Evolutionary conservation across 2,888 invertebrate genomes (phyloP).

Genomic region (Eristalis pertinax): DNA sequence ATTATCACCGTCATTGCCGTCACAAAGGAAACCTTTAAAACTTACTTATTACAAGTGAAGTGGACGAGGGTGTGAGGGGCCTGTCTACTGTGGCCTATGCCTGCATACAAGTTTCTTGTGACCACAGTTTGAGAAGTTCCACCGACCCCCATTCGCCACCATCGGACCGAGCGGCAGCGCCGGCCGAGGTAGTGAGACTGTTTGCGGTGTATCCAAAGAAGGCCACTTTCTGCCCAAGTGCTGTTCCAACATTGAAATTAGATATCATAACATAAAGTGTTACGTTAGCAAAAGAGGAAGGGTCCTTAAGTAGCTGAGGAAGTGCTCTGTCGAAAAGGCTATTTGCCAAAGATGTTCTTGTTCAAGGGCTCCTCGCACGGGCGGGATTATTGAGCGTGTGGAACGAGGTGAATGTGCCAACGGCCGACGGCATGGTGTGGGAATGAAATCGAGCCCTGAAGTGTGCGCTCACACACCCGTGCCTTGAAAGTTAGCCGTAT

Average conservation of each 20-base stretch:
- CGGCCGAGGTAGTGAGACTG: neutral
- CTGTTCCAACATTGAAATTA: conserved; percentile 72
- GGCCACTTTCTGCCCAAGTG: conserved; percentile 68
- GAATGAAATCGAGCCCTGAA: conserved; percentile 51
- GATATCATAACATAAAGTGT: conserved; percentile 72
- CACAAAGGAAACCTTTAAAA: conserved; percentile 63
- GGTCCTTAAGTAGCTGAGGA: conserved; percentile 62
- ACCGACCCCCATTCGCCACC: neutral
- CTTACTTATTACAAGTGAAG: conserved; percentile 42
- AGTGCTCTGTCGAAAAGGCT: conserved; percentile 59
- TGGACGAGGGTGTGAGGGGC: neutral
- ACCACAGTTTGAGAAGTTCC: conserved; percentile 38
- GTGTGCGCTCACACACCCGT: conserved; percentile 8
- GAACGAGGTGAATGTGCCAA: neutral
- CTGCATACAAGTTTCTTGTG: conserved; percentile 32
- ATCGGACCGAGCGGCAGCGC: neutral
- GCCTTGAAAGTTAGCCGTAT: conserved; percentile 37
- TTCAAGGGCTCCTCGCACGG: conserved; percentile 40
- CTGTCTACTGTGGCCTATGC: conserved; percentile 9
- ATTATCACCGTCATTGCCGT: conserved; percentile 61
- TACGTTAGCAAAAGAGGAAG: conserved; percentile 57
- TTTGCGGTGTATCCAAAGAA: conserved; percentile 50
- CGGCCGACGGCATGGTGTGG: neutral
- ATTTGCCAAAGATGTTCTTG: conserved; percentile 67
- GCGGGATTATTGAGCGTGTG: neutral